These are phyloP conservation scores for Cotesia congregata DNA, from an alignment of 2,888 invertebrate species.

Conservation along the genomic window DNA sequence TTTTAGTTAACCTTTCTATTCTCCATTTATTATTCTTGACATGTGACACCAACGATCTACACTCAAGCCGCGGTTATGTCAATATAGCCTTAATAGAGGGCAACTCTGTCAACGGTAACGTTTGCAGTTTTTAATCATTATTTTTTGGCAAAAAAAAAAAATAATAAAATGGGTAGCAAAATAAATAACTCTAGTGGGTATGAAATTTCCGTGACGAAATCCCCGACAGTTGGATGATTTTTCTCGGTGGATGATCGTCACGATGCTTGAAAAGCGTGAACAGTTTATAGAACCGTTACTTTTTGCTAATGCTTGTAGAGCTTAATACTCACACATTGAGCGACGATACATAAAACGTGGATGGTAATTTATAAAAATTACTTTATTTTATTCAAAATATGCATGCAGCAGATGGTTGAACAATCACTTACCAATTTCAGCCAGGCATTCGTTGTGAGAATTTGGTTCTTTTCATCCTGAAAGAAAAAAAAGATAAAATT, in stretches of 20 bases:
- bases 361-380: neutral
- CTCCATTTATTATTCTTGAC: neutral
- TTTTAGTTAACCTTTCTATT: neutral
- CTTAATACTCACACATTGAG: neutral
- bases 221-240: neutral
- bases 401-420: neutral
- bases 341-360: neutral
- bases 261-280: neutral
- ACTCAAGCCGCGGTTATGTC: too few relatives aligned
- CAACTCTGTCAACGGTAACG: too few relatives aligned
- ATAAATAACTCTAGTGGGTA: neutral
- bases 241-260: neutral
- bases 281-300: slow-evolving; percentile 4
- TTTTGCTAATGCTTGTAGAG: neutral
- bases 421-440: slow-evolving; percentile 93
- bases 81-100: too few relatives aligned
- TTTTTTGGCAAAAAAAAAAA: neutral
- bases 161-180: neutral
- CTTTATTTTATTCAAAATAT: neutral
- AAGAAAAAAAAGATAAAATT: slow-evolving; percentile 63
- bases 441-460: slow-evolving; percentile 98
- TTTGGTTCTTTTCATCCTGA: slow-evolving; percentile 99
- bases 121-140: neutral
- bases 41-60: neutral
- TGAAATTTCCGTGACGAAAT: neutral